These are phyloP conservation scores for Onychostruthus taczanowskii DNA, from an alignment of 2,113 vertebrate species.

Conservation along the genomic window DNA sequence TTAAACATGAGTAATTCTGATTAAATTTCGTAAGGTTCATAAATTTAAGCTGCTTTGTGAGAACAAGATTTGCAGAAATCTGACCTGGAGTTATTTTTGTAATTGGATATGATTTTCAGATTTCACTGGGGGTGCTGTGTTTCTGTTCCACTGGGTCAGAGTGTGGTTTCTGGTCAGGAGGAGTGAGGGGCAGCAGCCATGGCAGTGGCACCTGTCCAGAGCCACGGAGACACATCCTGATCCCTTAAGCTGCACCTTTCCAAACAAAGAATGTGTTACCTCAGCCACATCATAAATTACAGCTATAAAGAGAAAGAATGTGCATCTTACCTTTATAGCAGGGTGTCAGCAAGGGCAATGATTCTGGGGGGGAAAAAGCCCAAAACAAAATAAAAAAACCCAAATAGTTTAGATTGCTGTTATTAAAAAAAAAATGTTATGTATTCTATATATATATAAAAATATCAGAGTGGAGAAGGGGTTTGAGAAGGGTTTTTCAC, in stretches of 20 bases:
- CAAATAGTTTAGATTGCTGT: background rate
- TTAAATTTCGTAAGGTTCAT: background rate
- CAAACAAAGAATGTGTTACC: background rate
- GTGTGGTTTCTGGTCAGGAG: background rate
- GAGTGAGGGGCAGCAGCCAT: background rate
- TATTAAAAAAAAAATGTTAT: background rate
- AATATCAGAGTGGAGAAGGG: background rate
- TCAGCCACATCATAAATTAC: background rate
- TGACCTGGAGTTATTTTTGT: background rate
- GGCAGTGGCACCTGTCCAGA: background rate
- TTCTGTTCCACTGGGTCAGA: background rate
- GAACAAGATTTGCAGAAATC: background rate
- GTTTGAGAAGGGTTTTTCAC: background rate
- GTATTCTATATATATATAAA: background rate
- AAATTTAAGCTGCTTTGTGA: background rate
- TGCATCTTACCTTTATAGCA: background rate
- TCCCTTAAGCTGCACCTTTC: background rate
- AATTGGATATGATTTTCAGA: background rate
- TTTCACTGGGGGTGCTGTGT: background rate
- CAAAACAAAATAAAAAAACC: background rate
- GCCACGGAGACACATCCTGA: background rate
- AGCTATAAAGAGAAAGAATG: background rate
- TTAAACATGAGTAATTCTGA: background rate
- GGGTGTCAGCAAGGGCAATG: background rate
- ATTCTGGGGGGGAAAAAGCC: accelerated